Evolutionary conservation across 2,113 vertebrate genomes (phyloP).

Genomic region (Archocentrus centrarchus): DNA sequence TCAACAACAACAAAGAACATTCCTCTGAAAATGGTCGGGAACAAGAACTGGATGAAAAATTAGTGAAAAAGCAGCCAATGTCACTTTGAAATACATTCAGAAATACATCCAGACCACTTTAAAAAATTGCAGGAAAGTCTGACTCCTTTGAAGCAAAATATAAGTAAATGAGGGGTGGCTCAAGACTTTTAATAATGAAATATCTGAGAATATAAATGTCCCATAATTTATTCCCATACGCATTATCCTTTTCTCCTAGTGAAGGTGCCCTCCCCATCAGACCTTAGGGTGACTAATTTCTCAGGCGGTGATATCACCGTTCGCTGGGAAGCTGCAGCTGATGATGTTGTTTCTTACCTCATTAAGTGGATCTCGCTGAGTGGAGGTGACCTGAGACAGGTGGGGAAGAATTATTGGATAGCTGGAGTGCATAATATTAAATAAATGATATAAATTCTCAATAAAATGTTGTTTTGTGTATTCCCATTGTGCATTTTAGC

Average conservation of each 20-base stretch:
- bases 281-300: conserved; percentile 86
- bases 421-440: too few species aligned
- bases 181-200: neutral
- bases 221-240: neutral
- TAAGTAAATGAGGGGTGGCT: neutral
- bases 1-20: neutral
- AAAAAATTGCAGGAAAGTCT: too few species aligned
- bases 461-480: neutral
- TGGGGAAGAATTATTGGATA: conserved; percentile 43
- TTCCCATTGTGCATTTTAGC: conserved; percentile 69
- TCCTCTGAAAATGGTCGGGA: neutral
- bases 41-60: neutral
- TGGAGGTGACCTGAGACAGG: conserved; percentile 89
- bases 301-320: conserved; percentile 83
- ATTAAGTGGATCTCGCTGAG: conserved; percentile 91
- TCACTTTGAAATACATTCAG: too few species aligned
- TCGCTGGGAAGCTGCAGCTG: conserved; percentile 86
- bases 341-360: conserved; percentile 89
- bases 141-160: too few species aligned
- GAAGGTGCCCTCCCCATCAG: conserved; percentile 86
- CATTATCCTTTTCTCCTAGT: conserved; percentile 75
- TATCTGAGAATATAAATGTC: neutral
- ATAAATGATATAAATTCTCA: neutral
- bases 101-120: too few species aligned
- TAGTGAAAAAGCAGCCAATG: too few species aligned